Percentiles rank a stretch among this genome's conserved stretches.
Conservation (phyloP, 35 echinoderm and acorn worm genomes). For the Heliocidaris tuberculata region DNA sequence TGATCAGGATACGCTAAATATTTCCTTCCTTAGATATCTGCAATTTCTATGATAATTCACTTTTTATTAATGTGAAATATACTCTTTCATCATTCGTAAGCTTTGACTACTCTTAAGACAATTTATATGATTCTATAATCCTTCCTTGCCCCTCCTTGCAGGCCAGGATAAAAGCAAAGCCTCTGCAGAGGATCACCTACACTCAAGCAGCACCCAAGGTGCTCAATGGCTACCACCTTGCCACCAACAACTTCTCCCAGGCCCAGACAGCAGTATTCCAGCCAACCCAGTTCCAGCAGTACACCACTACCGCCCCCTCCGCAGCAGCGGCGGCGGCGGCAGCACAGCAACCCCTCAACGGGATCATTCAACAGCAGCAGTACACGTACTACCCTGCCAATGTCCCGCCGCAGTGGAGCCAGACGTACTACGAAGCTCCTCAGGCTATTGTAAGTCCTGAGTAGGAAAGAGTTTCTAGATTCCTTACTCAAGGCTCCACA, state of each 20-base stretch:
- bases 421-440: slow-evolving; percentile 78
- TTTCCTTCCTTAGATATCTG: no score
- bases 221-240: slow-evolving; percentile 67
- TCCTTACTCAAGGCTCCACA: no score
- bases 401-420: slow-evolving; percentile 82
- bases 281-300: slow-evolving; percentile 75
- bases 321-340: slow-evolving; percentile 32
- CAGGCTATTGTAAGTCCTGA: slow-evolving; percentile 71
- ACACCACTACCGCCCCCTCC: slow-evolving; percentile 49
- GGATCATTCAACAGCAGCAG: slow-evolving; percentile 68
- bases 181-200: slow-evolving; percentile 87
- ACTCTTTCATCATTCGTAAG: no score
- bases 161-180: slow-evolving; percentile 99
- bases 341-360: slow-evolving; percentile 37
- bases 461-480: no score
- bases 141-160: neutral
- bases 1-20: no score
- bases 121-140: no score
- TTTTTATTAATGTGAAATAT: no score
- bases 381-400: slow-evolving; percentile 66
- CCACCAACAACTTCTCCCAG: slow-evolving; percentile 52
- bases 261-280: slow-evolving; percentile 65
- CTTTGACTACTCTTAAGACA: no score
- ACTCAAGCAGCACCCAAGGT: slow-evolving; percentile 62
- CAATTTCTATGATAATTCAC: no score